Evolutionary conservation across 2,888 invertebrate genomes (phyloP).

Genomic region (Chrysolina americana): DNA sequence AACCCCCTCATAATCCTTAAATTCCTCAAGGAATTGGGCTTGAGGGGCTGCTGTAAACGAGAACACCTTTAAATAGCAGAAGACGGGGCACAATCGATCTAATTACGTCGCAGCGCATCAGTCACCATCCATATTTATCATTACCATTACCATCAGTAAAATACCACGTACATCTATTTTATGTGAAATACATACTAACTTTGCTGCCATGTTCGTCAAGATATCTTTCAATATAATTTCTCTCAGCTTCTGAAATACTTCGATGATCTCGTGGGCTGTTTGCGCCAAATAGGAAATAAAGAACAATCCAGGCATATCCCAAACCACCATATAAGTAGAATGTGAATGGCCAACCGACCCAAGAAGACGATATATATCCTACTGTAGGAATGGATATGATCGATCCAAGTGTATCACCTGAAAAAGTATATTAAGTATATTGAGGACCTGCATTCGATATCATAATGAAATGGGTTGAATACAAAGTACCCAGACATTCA

Average conservation of each 20-base stretch:
- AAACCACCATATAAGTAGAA: constrained; percentile 82
- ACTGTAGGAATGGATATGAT: constrained; percentile 82
- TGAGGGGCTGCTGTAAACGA: too few species aligned
- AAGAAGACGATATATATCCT: constrained; percentile 79
- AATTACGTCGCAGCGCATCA: too few species aligned
- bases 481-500: too few species aligned
- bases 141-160: too few species aligned
- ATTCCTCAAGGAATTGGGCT: too few species aligned
- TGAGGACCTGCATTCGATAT: too few species aligned
- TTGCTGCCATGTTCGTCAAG: constrained; percentile 69
- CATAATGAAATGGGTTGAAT: too few species aligned
- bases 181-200: constrained; percentile 68
- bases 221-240: constrained; percentile 75
- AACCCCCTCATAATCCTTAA: too few species aligned
- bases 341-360: constrained; percentile 83
- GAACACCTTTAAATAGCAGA: too few species aligned
- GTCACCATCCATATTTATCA: too few species aligned
- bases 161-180: not conserved
- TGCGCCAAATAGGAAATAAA: constrained; percentile 77
- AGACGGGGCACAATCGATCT: too few species aligned
- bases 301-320: constrained; percentile 75
- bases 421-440: constrained; percentile 51
- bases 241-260: constrained; percentile 76
- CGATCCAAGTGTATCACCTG: constrained; percentile 83
- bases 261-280: constrained; percentile 76